Conservation (phyloP, 2,797 vertebrate genomes). For the Acipenser transmontanus region DNA sequence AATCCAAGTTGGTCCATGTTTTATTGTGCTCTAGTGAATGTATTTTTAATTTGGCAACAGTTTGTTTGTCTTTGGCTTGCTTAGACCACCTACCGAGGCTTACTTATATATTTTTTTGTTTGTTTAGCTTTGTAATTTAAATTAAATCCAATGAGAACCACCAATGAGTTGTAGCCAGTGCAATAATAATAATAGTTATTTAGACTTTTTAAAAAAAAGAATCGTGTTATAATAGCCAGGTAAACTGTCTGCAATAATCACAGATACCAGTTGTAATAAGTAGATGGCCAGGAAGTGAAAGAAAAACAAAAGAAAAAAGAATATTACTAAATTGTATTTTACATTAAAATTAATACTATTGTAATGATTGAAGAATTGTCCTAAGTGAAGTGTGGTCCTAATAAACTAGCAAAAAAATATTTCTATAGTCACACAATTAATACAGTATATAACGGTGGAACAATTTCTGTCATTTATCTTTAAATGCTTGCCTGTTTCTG, state of each 20-base stretch:
- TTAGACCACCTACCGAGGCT: conserved; percentile 41
- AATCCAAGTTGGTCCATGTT: conserved; percentile 60
- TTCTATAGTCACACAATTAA: background rate
- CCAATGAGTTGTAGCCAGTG: conserved; percentile 76
- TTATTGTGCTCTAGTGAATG: conserved; percentile 63
- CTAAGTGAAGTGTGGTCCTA: conserved; percentile 18
- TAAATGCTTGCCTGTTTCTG: conserved; percentile 12
- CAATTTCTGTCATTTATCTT: conserved; percentile 7
- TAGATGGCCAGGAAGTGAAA: too few relatives aligned
- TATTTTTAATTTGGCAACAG: conserved; percentile 40
- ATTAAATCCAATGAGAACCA: conserved; percentile 70
- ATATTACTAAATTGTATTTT: too few relatives aligned
- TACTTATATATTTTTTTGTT: conserved; percentile 52
- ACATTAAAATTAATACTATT: too few relatives aligned
- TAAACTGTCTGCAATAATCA: background rate
- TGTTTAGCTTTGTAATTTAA: conserved; percentile 51
- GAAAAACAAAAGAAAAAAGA: too few relatives aligned
- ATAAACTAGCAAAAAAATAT: too few relatives aligned
- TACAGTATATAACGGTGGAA: background rate
- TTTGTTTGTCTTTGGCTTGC: conserved; percentile 36
- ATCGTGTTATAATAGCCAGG: conserved; percentile 1
- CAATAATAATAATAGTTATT: conserved; percentile 53
- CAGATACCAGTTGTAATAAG: too few relatives aligned
- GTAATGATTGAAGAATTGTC: too few relatives aligned
- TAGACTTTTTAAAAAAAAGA: conserved; percentile 22